Evolutionary conservation across 2,888 invertebrate genomes (phyloP).

Genomic region (Cosmopolites sordidus): DNA sequence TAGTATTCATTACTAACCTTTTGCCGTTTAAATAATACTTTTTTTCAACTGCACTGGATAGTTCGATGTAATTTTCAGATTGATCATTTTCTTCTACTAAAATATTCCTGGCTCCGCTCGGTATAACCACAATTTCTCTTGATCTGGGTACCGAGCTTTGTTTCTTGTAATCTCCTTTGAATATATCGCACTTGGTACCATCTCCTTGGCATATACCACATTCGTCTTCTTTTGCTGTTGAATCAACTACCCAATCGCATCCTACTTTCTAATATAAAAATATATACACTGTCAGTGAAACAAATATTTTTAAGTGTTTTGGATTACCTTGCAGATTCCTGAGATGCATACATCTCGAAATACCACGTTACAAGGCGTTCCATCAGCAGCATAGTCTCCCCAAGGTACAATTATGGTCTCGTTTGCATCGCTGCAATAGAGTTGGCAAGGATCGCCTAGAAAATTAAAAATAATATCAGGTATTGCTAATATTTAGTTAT

Average conservation of each 20-base stretch:
- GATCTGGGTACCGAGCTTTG: conserved; percentile 52
- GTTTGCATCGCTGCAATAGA: conserved; percentile 75
- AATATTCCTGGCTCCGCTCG: conserved; percentile 75
- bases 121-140: conserved; percentile 66
- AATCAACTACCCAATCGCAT: conserved; percentile 87
- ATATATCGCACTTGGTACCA: conserved; percentile 74
- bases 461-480: neutral
- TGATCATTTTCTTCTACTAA: conserved; percentile 70
- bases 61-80: conserved; percentile 76
- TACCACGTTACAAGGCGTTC: conserved; percentile 79
- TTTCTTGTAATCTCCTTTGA: conserved; percentile 55
- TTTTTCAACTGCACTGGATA: conserved; percentile 64
- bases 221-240: conserved; percentile 72
- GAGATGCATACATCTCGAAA: conserved; percentile 80
- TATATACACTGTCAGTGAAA: no score
- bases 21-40: conserved; percentile 76
- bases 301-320: no score
- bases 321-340: conserved; percentile 63
- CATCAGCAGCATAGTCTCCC: conserved; percentile 73
- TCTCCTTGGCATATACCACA: conserved; percentile 85
- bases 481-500: no score
- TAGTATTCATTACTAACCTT: conserved; percentile 58
- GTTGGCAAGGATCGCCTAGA: conserved; percentile 71
- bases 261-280: conserved; percentile 70
- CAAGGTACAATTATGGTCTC: conserved; percentile 70